Percentiles rank a stretch among this genome's conserved stretches.
phyloP scores from a whole-genome alignment of 2,888 invertebrate genomes.

The Epinotia nisella region DNA sequence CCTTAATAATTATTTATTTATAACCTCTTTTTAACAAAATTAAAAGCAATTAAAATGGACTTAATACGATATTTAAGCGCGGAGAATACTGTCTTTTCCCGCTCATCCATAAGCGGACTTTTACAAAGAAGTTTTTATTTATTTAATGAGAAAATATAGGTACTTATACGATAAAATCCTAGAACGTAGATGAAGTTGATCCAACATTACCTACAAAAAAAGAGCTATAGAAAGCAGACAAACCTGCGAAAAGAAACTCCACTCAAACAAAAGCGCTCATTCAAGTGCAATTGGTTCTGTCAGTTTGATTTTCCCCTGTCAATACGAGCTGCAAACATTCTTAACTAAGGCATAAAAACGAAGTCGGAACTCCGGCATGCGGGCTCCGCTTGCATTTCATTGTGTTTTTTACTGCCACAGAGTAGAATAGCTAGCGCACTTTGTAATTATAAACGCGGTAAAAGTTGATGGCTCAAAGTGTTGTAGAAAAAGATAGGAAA shows the following conservation, averaged over 20 bases:
- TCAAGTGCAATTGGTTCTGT: conserved; percentile 15
- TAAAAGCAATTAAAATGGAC: too few species aligned
- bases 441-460: neutral
- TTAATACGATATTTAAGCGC: too few species aligned
- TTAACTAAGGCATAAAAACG: conserved; percentile 34
- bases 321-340: conserved; percentile 29
- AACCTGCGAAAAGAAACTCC: conserved; percentile 8
- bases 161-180: too few species aligned
- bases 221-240: neutral
- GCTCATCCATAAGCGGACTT: too few species aligned
- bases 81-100: too few species aligned
- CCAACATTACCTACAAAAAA: neutral
- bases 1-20: too few species aligned
- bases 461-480: neutral
- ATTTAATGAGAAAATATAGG: too few species aligned
- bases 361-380: conserved; percentile 35
- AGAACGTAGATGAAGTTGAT: neutral
- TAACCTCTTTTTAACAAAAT: too few species aligned
- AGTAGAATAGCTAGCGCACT: neutral
- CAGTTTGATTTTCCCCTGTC: conserved; percentile 26
- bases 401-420: conserved; percentile 21
- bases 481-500: neutral
- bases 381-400: conserved; percentile 24
- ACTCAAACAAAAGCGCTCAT: conserved; percentile 3
- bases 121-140: too few species aligned